Conservation (phyloP, 2,113 vertebrate genomes). For the Nycticorax nycticorax region DNA sequence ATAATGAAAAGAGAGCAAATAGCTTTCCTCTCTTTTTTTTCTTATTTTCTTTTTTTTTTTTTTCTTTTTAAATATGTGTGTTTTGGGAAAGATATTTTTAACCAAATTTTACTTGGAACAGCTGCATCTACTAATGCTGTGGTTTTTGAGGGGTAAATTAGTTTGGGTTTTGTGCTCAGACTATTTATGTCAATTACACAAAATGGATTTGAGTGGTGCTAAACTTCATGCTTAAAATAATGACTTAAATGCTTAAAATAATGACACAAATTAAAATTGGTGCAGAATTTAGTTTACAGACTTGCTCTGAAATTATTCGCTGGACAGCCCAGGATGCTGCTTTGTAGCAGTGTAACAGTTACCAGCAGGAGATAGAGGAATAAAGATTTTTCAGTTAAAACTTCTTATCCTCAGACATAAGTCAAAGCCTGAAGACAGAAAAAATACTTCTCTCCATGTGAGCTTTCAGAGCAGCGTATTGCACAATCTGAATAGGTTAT, state of each 20-base stretch:
- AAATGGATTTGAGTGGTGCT: background rate
- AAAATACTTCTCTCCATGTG: background rate
- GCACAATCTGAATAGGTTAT: conserved; percentile 21
- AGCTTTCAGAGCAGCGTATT: conserved; percentile 23
- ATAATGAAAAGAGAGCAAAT: background rate
- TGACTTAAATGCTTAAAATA: background rate
- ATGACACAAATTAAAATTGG: background rate
- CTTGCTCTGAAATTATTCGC: background rate
- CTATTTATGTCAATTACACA: background rate
- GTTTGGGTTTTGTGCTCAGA: background rate
- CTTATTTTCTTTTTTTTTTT: too few relatives aligned
- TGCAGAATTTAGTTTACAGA: background rate
- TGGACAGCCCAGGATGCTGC: background rate
- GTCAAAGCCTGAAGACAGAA: background rate
- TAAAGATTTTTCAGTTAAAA: background rate
- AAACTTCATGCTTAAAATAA: background rate
- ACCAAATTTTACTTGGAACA: background rate
- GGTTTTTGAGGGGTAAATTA: background rate
- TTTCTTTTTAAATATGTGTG: background rate
- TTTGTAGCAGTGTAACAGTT: background rate
- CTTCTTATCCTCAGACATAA: conserved; percentile 1
- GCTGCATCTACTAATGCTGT: background rate
- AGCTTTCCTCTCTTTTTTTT: too few relatives aligned
- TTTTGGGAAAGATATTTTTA: background rate
- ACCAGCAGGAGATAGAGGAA: background rate